Evolutionary conservation across 2,113 vertebrate genomes (phyloP), one percentile per base, ranked within the genome.

Genomic region (Fregata magnificens): DNA sequence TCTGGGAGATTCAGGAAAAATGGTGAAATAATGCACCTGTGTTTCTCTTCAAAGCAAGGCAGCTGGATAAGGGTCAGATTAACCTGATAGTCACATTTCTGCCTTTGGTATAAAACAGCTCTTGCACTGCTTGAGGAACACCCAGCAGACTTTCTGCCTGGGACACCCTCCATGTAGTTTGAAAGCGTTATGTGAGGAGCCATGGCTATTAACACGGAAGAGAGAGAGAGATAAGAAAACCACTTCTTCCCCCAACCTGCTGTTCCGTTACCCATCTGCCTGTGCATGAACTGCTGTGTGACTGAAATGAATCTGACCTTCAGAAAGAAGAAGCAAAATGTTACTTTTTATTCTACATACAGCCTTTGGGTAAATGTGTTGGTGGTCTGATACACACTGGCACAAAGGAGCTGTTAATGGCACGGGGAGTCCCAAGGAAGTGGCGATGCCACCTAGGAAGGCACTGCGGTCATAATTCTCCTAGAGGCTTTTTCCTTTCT

Each of bases 331-430:
- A 7, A 78, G 50, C 8, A 96, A 90, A 94, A 66, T 13, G 38
- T 88, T 90, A 42, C 92, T 73, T 95, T 94, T 88, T 58, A 63
- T 97, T 96, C 94, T 65, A 22, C 40, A 44, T n/a, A 40, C 77
- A 90, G 87, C 92, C 92, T 84, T 80, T 84, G 94, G 85, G 70
- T 82, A 91, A 95, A 67, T 66, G 66, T 84, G 67, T 97, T 91
- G 78, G 91, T 95, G 93, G 95, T 90, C 93, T 86, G 77, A 72
- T 70, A 21, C 44, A 9, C 10, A 2, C 45, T 93, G 86, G 87
- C 83, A 91, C 94, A 95, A 92, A 95, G 74, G 74, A 92, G 56
- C 73, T 83, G 67, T 97, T 96, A 95, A 88, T 45, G 36, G 77
- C 90, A 61, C 1, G 0, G n/a, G 16, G 15, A 65, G 67, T 36